Percentiles rank a stretch among this genome's conserved stretches.
These are phyloP conservation scores for Acanthiza pusilla DNA, from an alignment of 2,797 vertebrate genomes.

Conservation along the genomic window DNA sequence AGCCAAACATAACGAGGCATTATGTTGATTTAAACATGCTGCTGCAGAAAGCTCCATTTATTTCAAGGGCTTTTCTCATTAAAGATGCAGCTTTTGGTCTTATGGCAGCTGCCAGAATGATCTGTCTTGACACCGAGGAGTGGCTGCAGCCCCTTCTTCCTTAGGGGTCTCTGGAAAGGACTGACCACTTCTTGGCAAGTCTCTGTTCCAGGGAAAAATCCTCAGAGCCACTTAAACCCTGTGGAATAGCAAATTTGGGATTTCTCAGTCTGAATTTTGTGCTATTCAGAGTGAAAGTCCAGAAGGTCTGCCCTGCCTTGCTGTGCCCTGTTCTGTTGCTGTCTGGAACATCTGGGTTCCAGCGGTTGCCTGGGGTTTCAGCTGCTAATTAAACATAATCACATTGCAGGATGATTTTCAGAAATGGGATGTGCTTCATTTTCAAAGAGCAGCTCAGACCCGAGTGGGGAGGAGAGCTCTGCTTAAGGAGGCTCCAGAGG, in stretches of 20 bases:
- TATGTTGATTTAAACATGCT: constrained; percentile 7
- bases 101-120: neutral
- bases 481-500: neutral
- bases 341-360: constrained; percentile 11
- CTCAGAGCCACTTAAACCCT: neutral
- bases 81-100: neutral
- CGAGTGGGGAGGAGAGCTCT: neutral
- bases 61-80: neutral
- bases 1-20: neutral
- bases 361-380: neutral
- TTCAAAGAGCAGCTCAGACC: neutral
- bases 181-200: neutral
- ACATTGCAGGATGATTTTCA: neutral
- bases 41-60: neutral
- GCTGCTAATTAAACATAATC: constrained; percentile 3
- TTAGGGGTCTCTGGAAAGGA: neutral
- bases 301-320: neutral
- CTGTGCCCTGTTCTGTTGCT: neutral
- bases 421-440: neutral
- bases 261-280: neutral
- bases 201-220: neutral
- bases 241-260: neutral
- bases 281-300: neutral
- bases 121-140: neutral
- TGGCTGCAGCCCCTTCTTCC: neutral